Evolutionary conservation across 2,797 vertebrate genomes (phyloP), one percentile per base, ranked within the genome.

Genomic region (Pangasius macronema): DNA sequence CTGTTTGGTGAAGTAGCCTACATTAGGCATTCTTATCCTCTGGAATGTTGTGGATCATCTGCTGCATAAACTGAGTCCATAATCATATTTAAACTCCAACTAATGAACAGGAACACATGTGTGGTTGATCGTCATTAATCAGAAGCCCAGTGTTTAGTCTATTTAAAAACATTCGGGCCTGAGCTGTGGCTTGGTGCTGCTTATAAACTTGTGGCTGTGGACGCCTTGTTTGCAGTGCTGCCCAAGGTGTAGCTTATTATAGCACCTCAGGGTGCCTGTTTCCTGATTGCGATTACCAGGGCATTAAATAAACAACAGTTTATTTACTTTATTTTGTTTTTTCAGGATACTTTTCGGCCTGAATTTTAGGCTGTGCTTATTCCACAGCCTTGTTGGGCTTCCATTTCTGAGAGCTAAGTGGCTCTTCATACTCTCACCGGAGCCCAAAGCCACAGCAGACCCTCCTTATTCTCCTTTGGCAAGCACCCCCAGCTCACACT

Each of bases 341-440:
- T 57, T 59, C 94, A 92, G 92, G 90, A 94, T 93, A 93, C 93
- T 92, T 95, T 94, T 91, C 95, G 95, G 94, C 94, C 91, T 91
- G 93, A 87, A 88, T 86, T 83, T 93, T 92, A 93, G 82, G 90
- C 92, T 93, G 92, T 91, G 92, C 91, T 95, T 95, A 94, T 95
- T 94, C 93, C 86, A 0, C 9, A 86, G 94, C 94, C 94, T 94
- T 92, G 91, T 92, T 93, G 93, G 92, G 92, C 93, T 95, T 94
- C 95, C 96, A 95, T 96, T 96, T 95, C 93, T 92, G 96, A 95
- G 92, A 91, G 94, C 95, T 92, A 94, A 94, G 94, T 86, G 90
- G 93, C 93, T 95, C 95, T 91, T 94, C 94, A 94, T 94, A 94
- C 92, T 94, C 92, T 94, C 93, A 91, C 94, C 93, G 96, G 95